Evolutionary conservation across 2,113 vertebrate species (phyloP).

Genomic region (Serinus canaria): DNA sequence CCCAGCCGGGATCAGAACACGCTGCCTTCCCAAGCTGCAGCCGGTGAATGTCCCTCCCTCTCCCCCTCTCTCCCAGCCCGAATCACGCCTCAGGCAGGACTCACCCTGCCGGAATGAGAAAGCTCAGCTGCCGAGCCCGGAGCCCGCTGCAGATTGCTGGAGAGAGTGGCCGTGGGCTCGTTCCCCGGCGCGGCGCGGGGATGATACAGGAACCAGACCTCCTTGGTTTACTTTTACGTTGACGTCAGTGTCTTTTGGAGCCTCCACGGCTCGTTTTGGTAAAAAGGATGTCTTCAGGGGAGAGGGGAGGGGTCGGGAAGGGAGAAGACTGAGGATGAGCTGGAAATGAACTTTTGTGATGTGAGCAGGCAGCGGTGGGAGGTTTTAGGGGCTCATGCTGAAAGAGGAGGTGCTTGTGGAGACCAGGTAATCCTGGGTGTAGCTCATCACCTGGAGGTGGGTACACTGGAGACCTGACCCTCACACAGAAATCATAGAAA

Average conservation of each 20-base stretch:
- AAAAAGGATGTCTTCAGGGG: slow-evolving; percentile 59
- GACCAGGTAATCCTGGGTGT: background rate
- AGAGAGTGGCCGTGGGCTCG: background rate
- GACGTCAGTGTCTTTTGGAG: slow-evolving; percentile 70
- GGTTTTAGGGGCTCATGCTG: background rate
- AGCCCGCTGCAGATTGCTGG: background rate
- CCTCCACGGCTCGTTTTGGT: slow-evolving; percentile 60
- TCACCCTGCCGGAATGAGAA: slow-evolving; percentile 1
- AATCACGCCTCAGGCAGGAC: background rate
- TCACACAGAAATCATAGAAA: background rate
- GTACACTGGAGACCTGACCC: background rate
- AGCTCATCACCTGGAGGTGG: background rate
- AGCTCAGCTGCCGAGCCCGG: background rate
- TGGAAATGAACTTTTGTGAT: background rate
- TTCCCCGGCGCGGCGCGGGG: background rate
- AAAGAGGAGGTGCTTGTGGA: background rate
- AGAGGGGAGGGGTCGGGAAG: slow-evolving; percentile 23
- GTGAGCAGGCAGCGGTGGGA: background rate
- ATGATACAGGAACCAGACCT: slow-evolving; percentile 58
- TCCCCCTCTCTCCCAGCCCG: background rate
- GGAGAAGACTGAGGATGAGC: background rate
- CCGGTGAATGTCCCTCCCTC: background rate
- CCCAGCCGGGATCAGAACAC: background rate
- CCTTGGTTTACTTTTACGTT: slow-evolving; percentile 69
- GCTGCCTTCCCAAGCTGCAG: background rate